Base-by-base conservation (phyloP, 2,888 invertebrate genomes). In the Cerceris ruficornis region DNA sequence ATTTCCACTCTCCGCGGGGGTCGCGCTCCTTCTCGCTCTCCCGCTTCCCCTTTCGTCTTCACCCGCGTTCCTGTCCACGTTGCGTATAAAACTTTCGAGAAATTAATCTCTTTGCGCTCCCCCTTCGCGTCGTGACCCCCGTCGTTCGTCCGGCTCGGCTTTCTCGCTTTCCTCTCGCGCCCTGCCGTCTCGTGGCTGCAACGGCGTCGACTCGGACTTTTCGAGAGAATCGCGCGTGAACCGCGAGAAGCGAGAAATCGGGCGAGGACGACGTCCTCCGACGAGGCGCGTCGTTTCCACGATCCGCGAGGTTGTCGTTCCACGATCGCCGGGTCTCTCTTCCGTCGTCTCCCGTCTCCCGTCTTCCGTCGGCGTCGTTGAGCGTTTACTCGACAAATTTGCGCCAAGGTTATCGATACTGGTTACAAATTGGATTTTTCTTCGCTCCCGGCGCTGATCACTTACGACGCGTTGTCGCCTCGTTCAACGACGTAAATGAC, bases 51-150 rank as follows among this genome's bases (percentile, higher is more conserved):
- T 28, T 4, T 28, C 28, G 28, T 28, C 28, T 28, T 46, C 46
- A 79, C 74, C 79, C 69, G 65, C 75, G 14, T 50, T 42, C 57
- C 59, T 59, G 75, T 46, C 80, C 65, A 75, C 50, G 69, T 28
- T 69, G 66, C 68, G 81, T 69, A 79, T 76, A 77, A 71, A 83
- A 85, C 82, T 85, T 83, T 82, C 82, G 83, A 83, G 84, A 88
- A 89, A 87, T 89, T 88, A 89, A 87, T 88, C 88, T 87, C 85
- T 87, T 83, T 81, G 85, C 82, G 77, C 74, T 69, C 52, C 69
- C 46, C 68, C 13, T n/a, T 46, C 9, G 7, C 50, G 50, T 11
- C n/a, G 28, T 28, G 28, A 28, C 28, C 28, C 28, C 28, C 28
- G 28, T 2, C 28, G 28, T 28, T 28, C 28, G 28, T 1, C 28